These are phyloP conservation scores for Colistium nudipinnis DNA, from an alignment of 2,113 vertebrate species.

Conservation along the genomic window DNA sequence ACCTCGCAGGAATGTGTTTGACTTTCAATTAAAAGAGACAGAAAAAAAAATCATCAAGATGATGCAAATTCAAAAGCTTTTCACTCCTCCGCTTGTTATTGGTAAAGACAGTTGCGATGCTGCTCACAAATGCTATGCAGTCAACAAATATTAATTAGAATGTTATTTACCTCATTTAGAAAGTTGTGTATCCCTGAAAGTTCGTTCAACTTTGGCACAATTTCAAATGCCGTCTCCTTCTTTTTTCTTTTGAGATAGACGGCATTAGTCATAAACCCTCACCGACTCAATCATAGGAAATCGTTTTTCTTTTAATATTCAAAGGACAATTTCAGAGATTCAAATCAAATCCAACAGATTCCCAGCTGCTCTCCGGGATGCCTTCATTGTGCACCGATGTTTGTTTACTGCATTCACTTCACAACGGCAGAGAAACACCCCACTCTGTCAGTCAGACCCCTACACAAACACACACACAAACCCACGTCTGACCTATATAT, in stretches of 20 bases:
- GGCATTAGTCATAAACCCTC: slow-evolving; percentile 24
- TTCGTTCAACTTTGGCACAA: slow-evolving; percentile 12
- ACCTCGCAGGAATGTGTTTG: no score
- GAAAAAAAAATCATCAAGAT: no score
- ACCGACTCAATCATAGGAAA: slow-evolving; percentile 48
- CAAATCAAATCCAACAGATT: slow-evolving; percentile 46
- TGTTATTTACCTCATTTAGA: slow-evolving; percentile 17
- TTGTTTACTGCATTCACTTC: slow-evolving; percentile 59
- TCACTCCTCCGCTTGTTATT: background rate
- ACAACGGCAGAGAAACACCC: slow-evolving; percentile 38
- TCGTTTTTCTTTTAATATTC: slow-evolving; percentile 60
- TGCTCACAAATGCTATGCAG: background rate
- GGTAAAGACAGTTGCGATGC: background rate
- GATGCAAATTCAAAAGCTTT: no score
- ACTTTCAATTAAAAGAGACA: no score
- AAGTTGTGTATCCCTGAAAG: slow-evolving; percentile 8
- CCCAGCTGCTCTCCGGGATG: slow-evolving; percentile 16
- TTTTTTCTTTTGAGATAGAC: slow-evolving; percentile 22
- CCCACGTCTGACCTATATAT: slow-evolving; percentile 57
- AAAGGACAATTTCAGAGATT: slow-evolving; percentile 49
- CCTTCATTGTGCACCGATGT: slow-evolving; percentile 51
- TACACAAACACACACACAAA: background rate
- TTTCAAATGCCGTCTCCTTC: slow-evolving; percentile 28
- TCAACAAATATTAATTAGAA: background rate
- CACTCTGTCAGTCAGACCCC: slow-evolving; percentile 34